phyloP scores from a whole-genome alignment of 2,888 invertebrate genomes.

The Helicoverpa assulta region DNA sequence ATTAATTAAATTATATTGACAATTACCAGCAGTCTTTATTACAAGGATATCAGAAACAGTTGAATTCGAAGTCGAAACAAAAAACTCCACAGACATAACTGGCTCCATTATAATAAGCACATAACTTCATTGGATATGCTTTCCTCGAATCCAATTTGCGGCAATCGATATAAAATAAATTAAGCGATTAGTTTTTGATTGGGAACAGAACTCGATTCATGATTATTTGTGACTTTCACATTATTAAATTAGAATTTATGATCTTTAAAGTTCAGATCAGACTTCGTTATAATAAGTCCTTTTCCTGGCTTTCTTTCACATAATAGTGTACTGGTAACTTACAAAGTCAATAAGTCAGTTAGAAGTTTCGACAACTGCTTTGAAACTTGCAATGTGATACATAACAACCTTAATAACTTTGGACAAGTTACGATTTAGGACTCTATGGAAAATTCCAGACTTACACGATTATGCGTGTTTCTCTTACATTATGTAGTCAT shows the following conservation, averaged over 20 bases:
- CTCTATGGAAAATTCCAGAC: too few species aligned
- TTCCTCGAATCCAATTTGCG: constrained; percentile 43
- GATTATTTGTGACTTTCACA: constrained; percentile 41
- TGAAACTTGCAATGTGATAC: not conserved
- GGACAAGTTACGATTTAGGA: too few species aligned
- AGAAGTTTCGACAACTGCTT: not conserved
- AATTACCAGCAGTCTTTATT: too few species aligned
- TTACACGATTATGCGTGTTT: too few species aligned
- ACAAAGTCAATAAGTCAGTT: not conserved
- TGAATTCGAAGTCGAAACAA: not conserved
- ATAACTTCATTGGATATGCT: constrained; percentile 12
- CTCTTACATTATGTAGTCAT: too few species aligned
- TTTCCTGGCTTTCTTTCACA: constrained; percentile 8
- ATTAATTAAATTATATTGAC: too few species aligned
- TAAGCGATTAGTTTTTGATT: constrained; percentile 45
- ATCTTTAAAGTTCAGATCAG: constrained; percentile 8
- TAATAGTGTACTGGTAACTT: not conserved
- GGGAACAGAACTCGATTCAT: constrained; percentile 36
- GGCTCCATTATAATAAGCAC: constrained; percentile 1
- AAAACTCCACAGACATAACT: not conserved
- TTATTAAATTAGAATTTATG: constrained; percentile 13
- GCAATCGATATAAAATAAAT: constrained; percentile 33
- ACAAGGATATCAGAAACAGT: not conserved
- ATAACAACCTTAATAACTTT: not conserved
- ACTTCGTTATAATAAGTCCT: not conserved